These are phyloP conservation scores for Linyphia triangularis DNA, from an alignment of 2,888 invertebrate species.

Conservation along the genomic window DNA sequence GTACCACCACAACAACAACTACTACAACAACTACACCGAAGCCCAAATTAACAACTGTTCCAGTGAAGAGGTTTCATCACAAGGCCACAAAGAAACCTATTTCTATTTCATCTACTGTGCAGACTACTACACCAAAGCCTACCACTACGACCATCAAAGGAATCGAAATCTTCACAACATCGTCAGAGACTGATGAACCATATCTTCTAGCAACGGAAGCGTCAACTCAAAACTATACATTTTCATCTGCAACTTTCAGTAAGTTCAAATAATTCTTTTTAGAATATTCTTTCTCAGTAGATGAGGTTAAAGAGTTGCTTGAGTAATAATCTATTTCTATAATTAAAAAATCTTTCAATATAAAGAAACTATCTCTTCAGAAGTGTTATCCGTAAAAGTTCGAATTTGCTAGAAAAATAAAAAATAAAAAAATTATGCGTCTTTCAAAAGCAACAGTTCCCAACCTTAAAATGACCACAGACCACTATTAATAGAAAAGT, in stretches of 20 bases:
- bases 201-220: constrained; percentile 45
- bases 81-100: constrained; percentile 64
- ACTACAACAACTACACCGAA: constrained; percentile 20
- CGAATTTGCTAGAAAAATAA: no score
- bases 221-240: constrained; percentile 46
- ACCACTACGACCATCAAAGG: constrained; percentile 75
- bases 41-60: constrained; percentile 12
- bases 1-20: constrained; percentile 61
- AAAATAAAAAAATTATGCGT: no score
- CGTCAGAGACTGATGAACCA: constrained; percentile 1
- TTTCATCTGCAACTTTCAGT: constrained; percentile 44
- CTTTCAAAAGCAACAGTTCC: no score
- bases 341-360: no score
- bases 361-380: no score
- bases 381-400: no score
- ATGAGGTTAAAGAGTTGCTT: no score
- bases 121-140: constrained; percentile 71
- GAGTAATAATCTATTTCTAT: no score
- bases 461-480: no score
- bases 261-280: constrained; percentile 7
- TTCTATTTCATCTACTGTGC: constrained; percentile 64
- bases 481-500: no score
- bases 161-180: constrained; percentile 51
- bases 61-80: constrained; percentile 40
- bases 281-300: background rate